Evolutionary conservation across 2,113 vertebrate species (phyloP).

Genomic region (Pelodiscus sinensis): DNA sequence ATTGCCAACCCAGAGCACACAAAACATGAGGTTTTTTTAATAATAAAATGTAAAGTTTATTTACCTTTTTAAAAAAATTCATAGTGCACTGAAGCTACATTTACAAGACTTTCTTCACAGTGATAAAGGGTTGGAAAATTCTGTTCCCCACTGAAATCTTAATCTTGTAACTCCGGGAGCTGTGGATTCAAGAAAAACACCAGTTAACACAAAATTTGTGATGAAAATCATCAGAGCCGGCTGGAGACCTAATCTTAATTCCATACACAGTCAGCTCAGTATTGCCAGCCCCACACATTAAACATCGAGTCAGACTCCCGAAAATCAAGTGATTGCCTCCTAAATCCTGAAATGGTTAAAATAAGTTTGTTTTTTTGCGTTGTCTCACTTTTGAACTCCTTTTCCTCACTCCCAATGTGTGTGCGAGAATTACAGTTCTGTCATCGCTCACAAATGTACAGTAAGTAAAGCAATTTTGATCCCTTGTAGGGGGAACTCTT

Average conservation of each 20-base stretch:
- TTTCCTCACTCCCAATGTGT: not conserved
- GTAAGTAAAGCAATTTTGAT: not conserved
- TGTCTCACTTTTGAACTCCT: not conserved
- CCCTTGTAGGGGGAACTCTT: conserved; percentile 20
- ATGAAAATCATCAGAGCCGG: not conserved
- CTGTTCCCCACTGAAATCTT: not conserved
- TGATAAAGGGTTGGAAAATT: not conserved
- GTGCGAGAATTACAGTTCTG: not conserved
- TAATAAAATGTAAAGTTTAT: not conserved
- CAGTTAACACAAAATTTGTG: not conserved
- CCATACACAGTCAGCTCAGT: not conserved
- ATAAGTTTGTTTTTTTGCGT: not conserved
- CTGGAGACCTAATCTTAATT: conserved; percentile 16
- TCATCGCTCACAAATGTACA: not conserved
- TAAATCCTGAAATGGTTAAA: not conserved
- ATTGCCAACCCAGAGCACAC: not conserved
- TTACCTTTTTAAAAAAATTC: not conserved
- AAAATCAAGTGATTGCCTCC: not conserved
- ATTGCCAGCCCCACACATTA: not conserved
- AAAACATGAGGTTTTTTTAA: not conserved
- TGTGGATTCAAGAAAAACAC: conserved; percentile 16
- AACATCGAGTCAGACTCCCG: not conserved
- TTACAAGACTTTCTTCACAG: not conserved
- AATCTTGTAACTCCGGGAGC: not conserved
- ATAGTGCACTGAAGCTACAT: not conserved